Conservation (phyloP, 1,140 invertebrate genomes). For the Campoletis sonorensis region DNA sequence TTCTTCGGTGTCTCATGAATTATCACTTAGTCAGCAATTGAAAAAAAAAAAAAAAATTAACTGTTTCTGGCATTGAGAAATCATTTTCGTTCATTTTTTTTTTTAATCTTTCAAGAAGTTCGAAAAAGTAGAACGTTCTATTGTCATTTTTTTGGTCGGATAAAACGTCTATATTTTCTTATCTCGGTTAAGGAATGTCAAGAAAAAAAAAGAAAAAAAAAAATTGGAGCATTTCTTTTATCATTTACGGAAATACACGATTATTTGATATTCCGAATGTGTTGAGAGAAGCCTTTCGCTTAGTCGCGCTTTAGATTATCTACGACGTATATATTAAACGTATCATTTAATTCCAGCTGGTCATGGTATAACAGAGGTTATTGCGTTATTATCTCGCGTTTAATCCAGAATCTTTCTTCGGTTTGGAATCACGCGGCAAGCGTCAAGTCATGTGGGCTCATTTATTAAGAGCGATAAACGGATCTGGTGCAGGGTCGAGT, state of each 20-base stretch:
- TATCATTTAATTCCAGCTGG: not conserved
- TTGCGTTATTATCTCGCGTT: constrained; percentile 18
- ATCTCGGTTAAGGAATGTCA: not conserved
- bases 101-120: not conserved
- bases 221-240: not conserved
- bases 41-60: too few relatives aligned
- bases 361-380: not conserved
- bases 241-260: not conserved
- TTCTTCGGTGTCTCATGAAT: too few relatives aligned
- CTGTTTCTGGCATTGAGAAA: too few relatives aligned
- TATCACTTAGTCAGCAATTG: too few relatives aligned
- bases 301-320: constrained; percentile 6
- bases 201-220: not conserved
- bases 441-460: not conserved
- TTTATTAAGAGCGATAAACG: not conserved
- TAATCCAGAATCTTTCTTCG: constrained; percentile 14
- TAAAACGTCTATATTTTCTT: not conserved
- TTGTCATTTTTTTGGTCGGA: not conserved
- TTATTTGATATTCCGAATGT: not conserved
- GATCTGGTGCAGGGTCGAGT: not conserved
- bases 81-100: too few relatives aligned
- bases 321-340: not conserved
- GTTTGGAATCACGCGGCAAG: not conserved
- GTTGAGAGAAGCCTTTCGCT: not conserved
- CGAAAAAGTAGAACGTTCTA: not conserved